Evolutionary conservation across 2,797 vertebrate genomes (phyloP).

Genomic region (Hemitrygon akajei): DNA sequence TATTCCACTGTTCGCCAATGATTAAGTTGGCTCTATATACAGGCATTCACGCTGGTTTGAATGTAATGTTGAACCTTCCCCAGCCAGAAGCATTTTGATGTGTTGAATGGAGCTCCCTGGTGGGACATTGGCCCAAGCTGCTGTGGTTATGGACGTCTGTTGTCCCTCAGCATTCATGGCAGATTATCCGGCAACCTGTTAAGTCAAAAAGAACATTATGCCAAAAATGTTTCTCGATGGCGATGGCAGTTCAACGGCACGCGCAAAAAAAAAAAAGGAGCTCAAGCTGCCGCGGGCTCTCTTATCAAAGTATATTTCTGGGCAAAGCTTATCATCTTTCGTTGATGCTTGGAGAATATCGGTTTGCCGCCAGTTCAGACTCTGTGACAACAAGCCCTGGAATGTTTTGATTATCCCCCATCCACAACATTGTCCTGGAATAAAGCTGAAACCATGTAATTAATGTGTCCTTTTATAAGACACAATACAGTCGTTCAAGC

Average conservation of each 20-base stretch:
- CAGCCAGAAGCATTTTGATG: slow-evolving; percentile 57
- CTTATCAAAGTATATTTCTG: slow-evolving; percentile 53
- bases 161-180: slow-evolving; percentile 74
- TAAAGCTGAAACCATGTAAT: slow-evolving; percentile 92
- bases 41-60: slow-evolving; percentile 63
- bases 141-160: slow-evolving; percentile 68
- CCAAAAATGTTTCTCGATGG: slow-evolving; percentile 60
- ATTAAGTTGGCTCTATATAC: slow-evolving; percentile 58
- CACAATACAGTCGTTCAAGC: slow-evolving; percentile 89
- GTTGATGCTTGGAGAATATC: slow-evolving; percentile 64
- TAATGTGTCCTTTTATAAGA: slow-evolving; percentile 91
- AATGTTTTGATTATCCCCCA: slow-evolving; percentile 72
- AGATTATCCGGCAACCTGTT: slow-evolving; percentile 80
- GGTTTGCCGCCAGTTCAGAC: slow-evolving; percentile 50
- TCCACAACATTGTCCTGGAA: slow-evolving; percentile 79
- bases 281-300: slow-evolving; percentile 52
- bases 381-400: slow-evolving; percentile 70
- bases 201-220: slow-evolving; percentile 64
- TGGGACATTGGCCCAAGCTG: slow-evolving; percentile 72
- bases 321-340: slow-evolving; percentile 59
- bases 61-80: slow-evolving; percentile 77
- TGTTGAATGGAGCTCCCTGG: slow-evolving; percentile 70
- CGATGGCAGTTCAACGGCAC: slow-evolving; percentile 51
- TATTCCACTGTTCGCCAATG: slow-evolving; percentile 46
- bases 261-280: slow-evolving; percentile 52